These are phyloP conservation scores for Drosophila seguyi DNA, from an alignment of 1,140 invertebrate species.

Conservation along the genomic window DNA sequence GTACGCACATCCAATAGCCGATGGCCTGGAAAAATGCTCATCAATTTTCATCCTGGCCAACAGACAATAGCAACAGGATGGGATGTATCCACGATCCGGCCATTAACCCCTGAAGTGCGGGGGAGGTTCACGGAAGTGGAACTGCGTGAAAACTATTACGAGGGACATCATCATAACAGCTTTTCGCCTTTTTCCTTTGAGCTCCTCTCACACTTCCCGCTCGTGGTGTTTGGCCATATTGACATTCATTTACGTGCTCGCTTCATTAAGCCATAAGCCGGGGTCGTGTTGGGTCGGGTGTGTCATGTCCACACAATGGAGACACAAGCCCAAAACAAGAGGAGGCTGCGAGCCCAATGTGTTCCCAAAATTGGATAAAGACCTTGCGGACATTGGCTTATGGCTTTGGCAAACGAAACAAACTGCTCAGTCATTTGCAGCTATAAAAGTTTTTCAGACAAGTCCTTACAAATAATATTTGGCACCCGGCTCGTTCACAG, in stretches of 20 bases:
- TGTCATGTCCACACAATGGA: conserved; percentile 41
- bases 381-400: conserved; percentile 33
- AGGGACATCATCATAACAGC: conserved; percentile 37
- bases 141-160: conserved; percentile 62
- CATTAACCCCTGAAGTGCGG: conserved; percentile 40
- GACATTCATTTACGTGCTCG: conserved; percentile 65
- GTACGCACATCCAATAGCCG: conserved; percentile 31
- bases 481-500: not conserved
- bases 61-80: conserved; percentile 27
- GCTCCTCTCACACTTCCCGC: not conserved
- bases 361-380: conserved; percentile 40
- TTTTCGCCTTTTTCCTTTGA: conserved; percentile 39
- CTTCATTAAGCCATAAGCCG: conserved; percentile 77
- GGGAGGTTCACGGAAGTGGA: conserved; percentile 1
- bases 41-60: conserved; percentile 51
- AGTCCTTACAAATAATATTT: not conserved
- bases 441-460: conserved; percentile 1
- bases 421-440: conserved; percentile 17
- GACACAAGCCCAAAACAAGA: conserved; percentile 11
- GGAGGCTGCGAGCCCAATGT: conserved; percentile 21
- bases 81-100: conserved; percentile 34
- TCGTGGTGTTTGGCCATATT: conserved; percentile 46
- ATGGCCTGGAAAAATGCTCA: conserved; percentile 69
- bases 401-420: conserved; percentile 5
- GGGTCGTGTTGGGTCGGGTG: conserved; percentile 31